A percentile compares a stretch with the other conserved stretches of the same genome.
Conservation (phyloP, 2,113 vertebrate genomes). For the Montifringilla adamsi region DNA sequence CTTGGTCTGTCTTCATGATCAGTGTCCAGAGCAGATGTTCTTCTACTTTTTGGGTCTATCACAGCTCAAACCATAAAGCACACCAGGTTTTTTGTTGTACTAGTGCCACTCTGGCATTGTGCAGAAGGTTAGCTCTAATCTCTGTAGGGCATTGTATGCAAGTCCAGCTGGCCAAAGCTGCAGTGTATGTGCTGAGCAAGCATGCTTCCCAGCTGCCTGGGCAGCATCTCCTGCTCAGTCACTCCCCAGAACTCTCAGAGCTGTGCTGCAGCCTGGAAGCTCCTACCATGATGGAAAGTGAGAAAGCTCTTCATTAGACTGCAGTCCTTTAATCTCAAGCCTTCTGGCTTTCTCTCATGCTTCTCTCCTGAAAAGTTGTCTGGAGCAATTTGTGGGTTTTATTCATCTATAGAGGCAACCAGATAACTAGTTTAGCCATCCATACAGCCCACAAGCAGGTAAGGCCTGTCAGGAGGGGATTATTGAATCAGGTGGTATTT, state of each 20-base stretch:
- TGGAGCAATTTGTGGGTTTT: neutral
- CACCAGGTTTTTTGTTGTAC: neutral
- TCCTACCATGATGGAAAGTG: neutral
- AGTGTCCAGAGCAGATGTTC: neutral
- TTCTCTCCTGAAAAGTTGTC: neutral
- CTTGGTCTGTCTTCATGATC: neutral
- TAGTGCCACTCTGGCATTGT: neutral
- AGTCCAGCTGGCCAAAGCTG: neutral
- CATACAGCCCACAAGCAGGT: neutral
- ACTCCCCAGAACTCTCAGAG: neutral
- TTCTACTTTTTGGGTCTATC: neutral
- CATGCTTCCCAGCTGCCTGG: neutral
- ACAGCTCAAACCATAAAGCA: neutral
- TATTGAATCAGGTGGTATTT: neutral
- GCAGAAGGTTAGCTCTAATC: neutral
- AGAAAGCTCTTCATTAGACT: neutral
- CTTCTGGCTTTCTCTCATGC: neutral
- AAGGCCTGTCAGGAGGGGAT: neutral
- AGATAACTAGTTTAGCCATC: neutral
- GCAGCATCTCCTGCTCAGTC: accelerated
- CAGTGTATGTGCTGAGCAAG: neutral
- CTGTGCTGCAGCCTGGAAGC: neutral
- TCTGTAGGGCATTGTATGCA: neutral
- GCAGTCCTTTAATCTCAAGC: neutral
- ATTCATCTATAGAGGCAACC: neutral